A percentile compares a stretch with the other conserved stretches of the same genome.
Conservation (phyloP, 1,140 invertebrate genomes). For the Galendromus occidentalis region DNA sequence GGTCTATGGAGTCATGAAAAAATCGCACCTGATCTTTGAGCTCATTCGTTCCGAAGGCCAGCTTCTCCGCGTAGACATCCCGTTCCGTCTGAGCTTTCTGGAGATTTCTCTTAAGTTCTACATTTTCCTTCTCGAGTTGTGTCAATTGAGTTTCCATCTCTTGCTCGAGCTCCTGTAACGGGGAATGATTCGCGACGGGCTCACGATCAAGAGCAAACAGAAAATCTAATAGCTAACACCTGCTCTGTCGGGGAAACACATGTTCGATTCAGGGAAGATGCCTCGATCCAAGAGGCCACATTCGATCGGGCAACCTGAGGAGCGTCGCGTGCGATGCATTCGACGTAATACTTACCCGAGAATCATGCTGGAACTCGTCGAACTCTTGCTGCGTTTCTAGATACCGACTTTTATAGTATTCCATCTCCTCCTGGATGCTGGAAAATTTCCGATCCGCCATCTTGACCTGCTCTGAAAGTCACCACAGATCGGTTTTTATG, state of each 20-base stretch:
- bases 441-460: not conserved
- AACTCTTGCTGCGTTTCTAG: not conserved
- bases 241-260: not conserved
- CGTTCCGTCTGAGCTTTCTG: constrained; percentile 59
- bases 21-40: constrained; percentile 46
- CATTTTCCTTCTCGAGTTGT: constrained; percentile 63
- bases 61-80: constrained; percentile 54
- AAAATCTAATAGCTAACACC: too few species aligned
- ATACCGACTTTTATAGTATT: not conserved
- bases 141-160: constrained; percentile 79
- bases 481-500: too few species aligned
- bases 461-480: too few species aligned
- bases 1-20: too few species aligned
- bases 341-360: not conserved
- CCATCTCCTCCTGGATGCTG: not conserved
- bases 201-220: not conserved
- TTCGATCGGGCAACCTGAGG: not conserved
- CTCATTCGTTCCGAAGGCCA: constrained; percentile 44
- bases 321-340: not conserved
- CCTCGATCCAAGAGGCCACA: not conserved
- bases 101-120: constrained; percentile 55
- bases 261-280: not conserved
- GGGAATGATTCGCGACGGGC: not conserved
- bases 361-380: constrained; percentile 2
- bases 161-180: constrained; percentile 48